Percentiles rank a stretch among this genome's conserved stretches.
Conservation (phyloP, 2,113 vertebrate species). For the Chloropsis cyanopogon region DNA sequence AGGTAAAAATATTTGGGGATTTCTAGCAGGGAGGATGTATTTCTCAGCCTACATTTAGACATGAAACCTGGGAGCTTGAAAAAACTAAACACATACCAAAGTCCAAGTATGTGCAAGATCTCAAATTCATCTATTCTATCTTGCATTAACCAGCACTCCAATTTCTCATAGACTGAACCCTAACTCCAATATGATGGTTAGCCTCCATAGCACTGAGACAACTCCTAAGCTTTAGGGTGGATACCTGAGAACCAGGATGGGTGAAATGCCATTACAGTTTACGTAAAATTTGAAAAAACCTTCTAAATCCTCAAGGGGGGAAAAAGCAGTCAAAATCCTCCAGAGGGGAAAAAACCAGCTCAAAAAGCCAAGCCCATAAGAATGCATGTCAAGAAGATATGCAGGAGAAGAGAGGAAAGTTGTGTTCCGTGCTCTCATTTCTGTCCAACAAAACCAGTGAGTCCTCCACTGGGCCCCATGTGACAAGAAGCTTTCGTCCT, state of each 20-base stretch:
- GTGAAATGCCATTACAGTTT: not conserved
- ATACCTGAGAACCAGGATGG: not conserved
- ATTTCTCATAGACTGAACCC: not conserved
- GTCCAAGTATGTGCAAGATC: not conserved
- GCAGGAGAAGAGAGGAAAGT: not conserved
- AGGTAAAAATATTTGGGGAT: not conserved
- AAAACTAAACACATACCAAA: not conserved
- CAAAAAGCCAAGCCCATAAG: not conserved
- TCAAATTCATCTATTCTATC: not conserved
- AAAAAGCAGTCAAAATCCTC: not conserved
- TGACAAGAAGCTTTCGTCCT: not conserved
- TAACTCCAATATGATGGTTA: not conserved
- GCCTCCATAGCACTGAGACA: fast-evolving
- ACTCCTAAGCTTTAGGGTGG: not conserved
- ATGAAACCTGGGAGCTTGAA: not conserved
- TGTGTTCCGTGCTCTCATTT: not conserved
- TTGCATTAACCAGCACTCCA: not conserved
- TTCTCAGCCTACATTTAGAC: not conserved
- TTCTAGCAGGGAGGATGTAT: not conserved
- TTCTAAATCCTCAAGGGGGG: not conserved
- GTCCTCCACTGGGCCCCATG: not conserved
- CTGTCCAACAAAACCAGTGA: not conserved
- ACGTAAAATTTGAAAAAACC: not conserved
- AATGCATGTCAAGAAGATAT: not conserved
- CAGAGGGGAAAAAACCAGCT: fast-evolving